Percentiles rank a stretch among this genome's conserved stretches.
These are phyloP conservation scores for Pseudomyrmex cubaensis DNA, from an alignment of 1,140 invertebrate species.

Conservation along the genomic window DNA sequence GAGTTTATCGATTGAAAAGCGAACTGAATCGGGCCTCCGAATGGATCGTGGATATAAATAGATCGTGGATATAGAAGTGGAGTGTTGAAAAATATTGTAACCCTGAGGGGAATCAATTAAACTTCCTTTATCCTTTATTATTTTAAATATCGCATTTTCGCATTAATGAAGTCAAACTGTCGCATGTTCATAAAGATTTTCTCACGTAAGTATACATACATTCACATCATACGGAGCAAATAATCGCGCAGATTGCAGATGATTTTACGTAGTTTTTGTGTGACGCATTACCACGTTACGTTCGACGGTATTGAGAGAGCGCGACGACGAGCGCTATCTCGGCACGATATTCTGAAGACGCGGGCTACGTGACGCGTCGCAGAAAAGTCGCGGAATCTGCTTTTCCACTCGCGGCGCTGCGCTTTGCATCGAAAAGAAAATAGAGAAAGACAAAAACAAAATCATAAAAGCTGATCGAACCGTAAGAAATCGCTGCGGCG, in stretches of 20 bases:
- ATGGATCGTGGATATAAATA: too few relatives aligned
- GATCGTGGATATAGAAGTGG: too few relatives aligned
- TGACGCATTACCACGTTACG: constrained; percentile 11
- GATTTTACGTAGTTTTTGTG: constrained; percentile 17
- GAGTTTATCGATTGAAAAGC: too few relatives aligned
- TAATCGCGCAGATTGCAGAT: constrained; percentile 24
- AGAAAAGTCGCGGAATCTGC: constrained; percentile 44
- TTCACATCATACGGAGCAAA: neutral
- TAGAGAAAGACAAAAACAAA: neutral
- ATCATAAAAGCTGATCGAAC: constrained; percentile 44
- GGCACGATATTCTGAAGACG: constrained; percentile 32
- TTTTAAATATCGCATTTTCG: neutral
- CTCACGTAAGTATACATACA: neutral
- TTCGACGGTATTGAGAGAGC: constrained; percentile 28
- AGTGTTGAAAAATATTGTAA: too few relatives aligned
- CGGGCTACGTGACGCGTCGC: constrained; percentile 33
- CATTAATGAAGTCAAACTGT: constrained; percentile 12
- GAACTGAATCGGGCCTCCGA: too few relatives aligned
- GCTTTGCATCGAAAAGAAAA: neutral
- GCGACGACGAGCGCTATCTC: neutral
- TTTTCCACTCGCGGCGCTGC: constrained; percentile 39
- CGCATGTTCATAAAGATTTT: neutral
- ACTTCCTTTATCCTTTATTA: too few relatives aligned
- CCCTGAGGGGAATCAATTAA: too few relatives aligned
- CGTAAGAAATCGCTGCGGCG: constrained; percentile 39